Base-by-base conservation (phyloP, 2,113 vertebrate genomes). In the Mus musculus region DNA sequence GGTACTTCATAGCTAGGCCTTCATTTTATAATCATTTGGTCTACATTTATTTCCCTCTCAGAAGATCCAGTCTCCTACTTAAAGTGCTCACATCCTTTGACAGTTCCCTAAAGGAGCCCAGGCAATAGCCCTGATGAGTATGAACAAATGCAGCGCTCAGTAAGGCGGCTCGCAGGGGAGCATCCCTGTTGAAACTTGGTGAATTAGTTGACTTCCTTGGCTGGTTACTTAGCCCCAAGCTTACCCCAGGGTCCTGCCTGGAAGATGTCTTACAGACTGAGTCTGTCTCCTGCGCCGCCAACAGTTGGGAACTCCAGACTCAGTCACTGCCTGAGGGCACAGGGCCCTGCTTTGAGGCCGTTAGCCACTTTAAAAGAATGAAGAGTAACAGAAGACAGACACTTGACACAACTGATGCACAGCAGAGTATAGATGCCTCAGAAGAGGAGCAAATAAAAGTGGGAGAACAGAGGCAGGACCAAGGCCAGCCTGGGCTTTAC, bases 1-100 rank as follows among this genome's bases (percentile, higher is more conserved):
- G 22, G 10, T 78, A 52, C 46, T 85, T 77, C 11, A 33, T 16
- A 20, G 9, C 8, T 12, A 49, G 28, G 5, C 16, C 36, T 88
- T 78, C 20, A 22, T 69, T 72, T 90, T 77, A 6, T 67, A 73
- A 49, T 61, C 11, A 78, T 69, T 49, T 77, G 10, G 5, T 73
- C 85, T 30, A 2, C 33, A 63, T 63, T 95, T 94, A 75, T 81
- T 78, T 92, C 9, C 72, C 36, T 67, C 63, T 93, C 76, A 28
- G 73, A 86, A 89, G 46, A 87, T 71, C 30, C 22, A 52, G 5
- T 56, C 19, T 61, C 39, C 82, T 80, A 9, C n/a, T 72, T 71
- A 17, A 54, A 46, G 52, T 54, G 36, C 13, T 80, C 56, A 61
- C 0, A 11, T 30, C 14, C 81, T 81, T 80, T 52, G 72, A 71